phyloP scores from a whole-genome alignment of 2,797 vertebrate species.

The Nyctibius grandis region DNA sequence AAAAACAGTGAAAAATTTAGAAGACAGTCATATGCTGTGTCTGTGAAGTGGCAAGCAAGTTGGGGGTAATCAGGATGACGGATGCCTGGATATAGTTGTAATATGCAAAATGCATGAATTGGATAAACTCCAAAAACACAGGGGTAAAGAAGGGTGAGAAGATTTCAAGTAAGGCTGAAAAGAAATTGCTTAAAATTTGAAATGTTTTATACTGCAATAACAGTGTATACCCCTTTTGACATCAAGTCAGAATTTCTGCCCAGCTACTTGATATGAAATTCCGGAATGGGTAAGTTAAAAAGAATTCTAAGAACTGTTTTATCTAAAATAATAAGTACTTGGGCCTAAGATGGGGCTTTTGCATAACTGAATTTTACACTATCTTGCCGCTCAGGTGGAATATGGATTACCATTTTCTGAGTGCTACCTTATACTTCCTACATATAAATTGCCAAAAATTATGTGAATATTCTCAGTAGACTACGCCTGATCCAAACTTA shows the following conservation, averaged over 20 bases:
- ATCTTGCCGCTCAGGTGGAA: not conserved
- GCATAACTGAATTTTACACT: not conserved
- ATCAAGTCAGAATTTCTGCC: not conserved
- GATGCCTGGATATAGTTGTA: not conserved
- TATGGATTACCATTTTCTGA: not conserved
- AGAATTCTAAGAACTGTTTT: not conserved
- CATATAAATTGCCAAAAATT: not conserved
- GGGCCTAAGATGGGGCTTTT: not conserved
- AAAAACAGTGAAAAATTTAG: not conserved
- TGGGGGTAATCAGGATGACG: not conserved
- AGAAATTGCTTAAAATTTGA: not conserved
- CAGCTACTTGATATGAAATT: not conserved
- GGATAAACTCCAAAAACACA: not conserved
- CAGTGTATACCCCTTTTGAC: not conserved
- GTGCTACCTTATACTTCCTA: not conserved
- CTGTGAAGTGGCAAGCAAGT: not conserved
- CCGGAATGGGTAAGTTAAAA: not conserved
- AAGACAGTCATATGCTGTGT: not conserved
- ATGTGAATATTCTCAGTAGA: not conserved
- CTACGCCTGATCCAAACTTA: not conserved
- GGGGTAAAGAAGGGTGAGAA: not conserved
- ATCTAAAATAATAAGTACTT: not conserved
- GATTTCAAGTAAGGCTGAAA: not conserved
- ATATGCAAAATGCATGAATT: not conserved
- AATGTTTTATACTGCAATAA: not conserved